Base-by-base conservation (phyloP, 2,797 vertebrate genomes). In the Tangara arthus region DNA sequence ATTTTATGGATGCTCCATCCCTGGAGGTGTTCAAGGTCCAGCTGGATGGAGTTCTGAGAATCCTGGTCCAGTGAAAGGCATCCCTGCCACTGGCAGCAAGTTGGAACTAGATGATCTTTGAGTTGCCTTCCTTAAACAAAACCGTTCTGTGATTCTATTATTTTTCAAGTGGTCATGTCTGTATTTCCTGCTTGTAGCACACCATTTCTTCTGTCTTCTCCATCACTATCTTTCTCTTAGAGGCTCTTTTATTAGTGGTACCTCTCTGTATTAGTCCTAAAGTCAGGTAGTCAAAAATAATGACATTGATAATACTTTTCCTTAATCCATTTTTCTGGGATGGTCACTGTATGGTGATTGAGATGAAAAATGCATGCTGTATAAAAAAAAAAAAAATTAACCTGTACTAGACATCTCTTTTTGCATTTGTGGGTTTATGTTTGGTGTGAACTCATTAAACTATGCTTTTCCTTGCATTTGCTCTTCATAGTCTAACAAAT, bases 11-110 rank as follows among this genome's bases (percentile, higher is more conserved):
- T 65, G 39, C 4, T 11, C 13, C 11, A 53, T 28, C 13, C 30
- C 19, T 82, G 37, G 14, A 44, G 6, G 10, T 30, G 26, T 18
- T 65, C 21, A 32, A 46, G 12, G 1, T 12, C 30, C 46, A 11
- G 46, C 7, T 65, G 8, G 27, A 41, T 23, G 34, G 27, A 18
- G 19, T 13, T 65, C 39, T 71, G 65, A 46, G 34, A 46, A 41
- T 12, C 4, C 26, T n/a, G 30, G 15, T 28, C 4, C 8, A 27
- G 18, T 17, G 30, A 53, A 59, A 71, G 34, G 2, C 1, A 0
- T 8, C 39, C 11, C 34, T 59, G 44, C 8, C 30, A 26, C 39
- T 2, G 1, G 18, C 8, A 64, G 30, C 27, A 12, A 15, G 5
- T 2, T 70, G 57, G n/a, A 57, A 64, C 4, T 7, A 23, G 11